Evolutionary conservation across 2,113 vertebrate species (phyloP), one percentile per base, ranked within the genome.

Genomic region (Chaetorhynchus papuensis): DNA sequence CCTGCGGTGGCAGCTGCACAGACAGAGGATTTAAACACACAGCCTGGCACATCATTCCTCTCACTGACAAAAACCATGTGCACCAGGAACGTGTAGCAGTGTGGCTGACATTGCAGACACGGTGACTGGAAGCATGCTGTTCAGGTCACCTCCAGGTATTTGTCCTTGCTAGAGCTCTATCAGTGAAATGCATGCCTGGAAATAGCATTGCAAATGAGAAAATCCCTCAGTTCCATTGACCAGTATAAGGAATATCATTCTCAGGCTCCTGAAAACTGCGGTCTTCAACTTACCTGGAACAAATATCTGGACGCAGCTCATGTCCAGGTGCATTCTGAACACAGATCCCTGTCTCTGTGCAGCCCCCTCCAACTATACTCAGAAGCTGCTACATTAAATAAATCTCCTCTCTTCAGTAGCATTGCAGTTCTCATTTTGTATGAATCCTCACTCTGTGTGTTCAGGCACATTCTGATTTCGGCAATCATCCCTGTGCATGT

Each of bases 41-140:
- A 35, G 81, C 20, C 63, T 11, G 17, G 23, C 17, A 23, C 60
- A 56, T 18, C 45, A 45, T 65, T 53, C 35, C 44, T 26, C 59
- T 84, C 13, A 1, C 42, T 52, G 4, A 59, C 20, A 53, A 44
- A 57, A 78, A 16, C 3, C 11, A 20, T 0, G 1, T 10, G 31
- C n/a, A 57, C 30, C 64, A 82, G 64, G 49, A 74, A 54, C 2
- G 0, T 3, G 7, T 4, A n/a, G 49, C 0, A 0, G 33, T 9
- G 26, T 1, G 5, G 53, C 19, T 9, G 31, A 53, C 19, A 2
- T 1, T 42, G 56, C n/a, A 69, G 54, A n/a, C 27, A 39, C 1
- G 4, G 59, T 23, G 41, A 52, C 6, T 41, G 56, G 21, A 65
- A 82, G 42, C 45, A n/a, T 13, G 9, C 37, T 37, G 18, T 15